Evolutionary conservation across 2,113 vertebrate species (phyloP).

Genomic region (Perognathus longimembris): DNA sequence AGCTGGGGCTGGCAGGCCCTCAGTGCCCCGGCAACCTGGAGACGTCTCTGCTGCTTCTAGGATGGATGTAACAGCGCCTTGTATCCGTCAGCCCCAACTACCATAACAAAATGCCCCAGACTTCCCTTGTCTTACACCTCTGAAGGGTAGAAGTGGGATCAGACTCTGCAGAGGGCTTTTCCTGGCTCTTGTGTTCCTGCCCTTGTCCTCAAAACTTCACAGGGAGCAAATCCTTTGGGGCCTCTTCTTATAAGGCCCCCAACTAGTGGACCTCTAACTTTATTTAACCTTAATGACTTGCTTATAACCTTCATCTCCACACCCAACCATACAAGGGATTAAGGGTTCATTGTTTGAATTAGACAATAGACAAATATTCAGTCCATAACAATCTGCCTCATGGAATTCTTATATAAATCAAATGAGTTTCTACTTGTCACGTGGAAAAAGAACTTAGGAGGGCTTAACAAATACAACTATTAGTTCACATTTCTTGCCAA

Average conservation of each 20-base stretch:
- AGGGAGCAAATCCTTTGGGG: neutral
- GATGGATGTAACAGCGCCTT: no score
- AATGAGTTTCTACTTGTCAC: neutral
- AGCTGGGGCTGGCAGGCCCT: neutral
- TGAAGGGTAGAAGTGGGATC: neutral
- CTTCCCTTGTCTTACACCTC: neutral
- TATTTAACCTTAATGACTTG: neutral
- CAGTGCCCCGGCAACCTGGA: accelerated
- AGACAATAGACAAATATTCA: neutral
- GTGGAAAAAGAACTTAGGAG: neutral
- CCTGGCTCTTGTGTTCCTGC: neutral
- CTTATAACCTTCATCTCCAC: neutral
- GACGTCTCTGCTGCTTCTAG: neutral
- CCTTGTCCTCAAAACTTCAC: neutral
- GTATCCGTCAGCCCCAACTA: neutral
- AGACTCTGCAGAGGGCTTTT: neutral
- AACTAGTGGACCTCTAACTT: neutral
- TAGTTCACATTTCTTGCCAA: neutral
- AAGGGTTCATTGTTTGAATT: neutral
- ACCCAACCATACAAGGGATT: neutral
- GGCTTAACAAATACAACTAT: neutral
- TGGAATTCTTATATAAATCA: neutral
- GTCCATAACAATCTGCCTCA: neutral
- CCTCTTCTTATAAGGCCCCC: neutral
- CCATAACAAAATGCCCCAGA: neutral